A percentile compares a stretch with the other conserved stretches of the same genome.
Conservation (phyloP, 2,113 vertebrate genomes). For the Takifugu bimaculatus region DNA sequence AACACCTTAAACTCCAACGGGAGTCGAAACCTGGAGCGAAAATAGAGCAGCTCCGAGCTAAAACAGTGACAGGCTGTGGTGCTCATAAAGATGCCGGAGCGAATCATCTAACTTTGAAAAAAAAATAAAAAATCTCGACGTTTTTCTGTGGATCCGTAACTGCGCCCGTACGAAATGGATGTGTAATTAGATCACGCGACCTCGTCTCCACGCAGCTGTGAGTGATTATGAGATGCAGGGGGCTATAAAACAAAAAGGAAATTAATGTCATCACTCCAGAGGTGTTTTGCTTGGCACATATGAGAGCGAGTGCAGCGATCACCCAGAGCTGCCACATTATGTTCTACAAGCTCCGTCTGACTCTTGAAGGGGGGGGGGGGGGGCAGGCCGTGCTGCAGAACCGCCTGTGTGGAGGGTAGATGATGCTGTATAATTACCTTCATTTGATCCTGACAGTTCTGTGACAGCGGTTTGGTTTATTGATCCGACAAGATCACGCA, state of each 20-base stretch:
- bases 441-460: background rate
- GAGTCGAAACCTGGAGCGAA: constrained; percentile 19
- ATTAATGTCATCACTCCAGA: constrained; percentile 33
- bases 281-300: constrained; percentile 10
- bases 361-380: background rate
- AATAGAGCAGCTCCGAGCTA: constrained; percentile 17
- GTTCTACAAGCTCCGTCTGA: constrained; percentile 2
- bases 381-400: background rate
- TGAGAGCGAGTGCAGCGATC: constrained; percentile 14
- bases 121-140: constrained; percentile 5
- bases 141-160: constrained; percentile 28
- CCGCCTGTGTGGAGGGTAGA: too few relatives aligned
- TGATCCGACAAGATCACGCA: background rate
- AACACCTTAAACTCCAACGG: constrained; percentile 23
- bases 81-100: constrained; percentile 22
- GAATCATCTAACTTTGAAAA: constrained; percentile 17
- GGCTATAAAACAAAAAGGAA: constrained; percentile 31
- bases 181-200: constrained; percentile 34
- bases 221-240: constrained; percentile 22
- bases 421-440: too few relatives aligned
- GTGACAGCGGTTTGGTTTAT: background rate
- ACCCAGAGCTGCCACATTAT: background rate
- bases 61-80: constrained; percentile 17
- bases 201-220: constrained; percentile 23
- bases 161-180: constrained; percentile 42